A percentile compares a stretch with the other conserved stretches of the same genome.
phyloP scores from a whole-genome alignment of 2,797 vertebrate genomes.

The Alauda arvensis region DNA sequence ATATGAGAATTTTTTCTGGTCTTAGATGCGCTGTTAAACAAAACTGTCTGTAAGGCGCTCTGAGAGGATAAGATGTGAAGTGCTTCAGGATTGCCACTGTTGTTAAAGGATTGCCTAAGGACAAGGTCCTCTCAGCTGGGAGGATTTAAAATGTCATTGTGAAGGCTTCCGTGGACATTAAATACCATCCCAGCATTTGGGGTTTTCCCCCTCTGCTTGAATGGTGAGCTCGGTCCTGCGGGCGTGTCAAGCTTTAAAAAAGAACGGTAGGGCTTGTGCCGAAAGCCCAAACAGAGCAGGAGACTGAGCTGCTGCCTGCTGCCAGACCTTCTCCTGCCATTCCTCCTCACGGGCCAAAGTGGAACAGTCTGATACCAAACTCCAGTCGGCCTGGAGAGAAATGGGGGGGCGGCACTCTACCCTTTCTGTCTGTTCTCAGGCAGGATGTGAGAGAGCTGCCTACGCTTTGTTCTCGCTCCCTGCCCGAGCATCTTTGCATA shows the following conservation, averaged over 20 bases:
- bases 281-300: neutral
- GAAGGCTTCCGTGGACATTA: neutral
- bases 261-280: neutral
- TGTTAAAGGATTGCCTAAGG: neutral
- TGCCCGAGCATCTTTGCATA: neutral
- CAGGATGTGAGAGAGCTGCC: neutral
- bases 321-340: neutral
- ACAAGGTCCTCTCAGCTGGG: neutral
- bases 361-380: neutral
- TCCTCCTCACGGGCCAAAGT: neutral
- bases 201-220: neutral
- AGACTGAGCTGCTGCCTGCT: neutral
- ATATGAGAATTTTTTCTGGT: neutral
- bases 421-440: neutral
- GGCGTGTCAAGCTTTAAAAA: neutral
- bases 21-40: neutral
- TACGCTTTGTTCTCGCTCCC: neutral
- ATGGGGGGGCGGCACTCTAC: neutral
- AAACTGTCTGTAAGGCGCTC: neutral
- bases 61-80: neutral
- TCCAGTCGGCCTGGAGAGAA: neutral
- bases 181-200: neutral
- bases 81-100: neutral
- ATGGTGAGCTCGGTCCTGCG: accelerated
- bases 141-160: neutral